Evolutionary conservation across 2,888 invertebrate species (phyloP).

Genomic region (Cyclophora punctaria): DNA sequence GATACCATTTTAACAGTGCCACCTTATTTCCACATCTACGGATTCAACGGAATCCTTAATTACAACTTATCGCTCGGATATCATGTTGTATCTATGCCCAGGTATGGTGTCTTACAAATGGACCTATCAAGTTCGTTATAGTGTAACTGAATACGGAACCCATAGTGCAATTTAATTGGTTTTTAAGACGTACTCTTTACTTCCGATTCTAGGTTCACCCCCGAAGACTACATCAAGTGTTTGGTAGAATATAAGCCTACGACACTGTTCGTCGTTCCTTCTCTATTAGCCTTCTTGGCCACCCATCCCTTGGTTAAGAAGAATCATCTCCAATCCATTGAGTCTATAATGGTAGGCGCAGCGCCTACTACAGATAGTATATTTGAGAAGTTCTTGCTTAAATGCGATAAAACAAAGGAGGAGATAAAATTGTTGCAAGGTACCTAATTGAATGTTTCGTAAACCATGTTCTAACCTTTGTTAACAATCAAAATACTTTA

Average conservation of each 20-base stretch:
- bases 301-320: constrained; percentile 80
- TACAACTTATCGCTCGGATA: constrained; percentile 75
- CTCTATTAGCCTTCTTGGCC: constrained; percentile 83
- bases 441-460: constrained; percentile 12
- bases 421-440: constrained; percentile 65
- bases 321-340: constrained; percentile 78
- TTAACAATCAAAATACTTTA: neutral
- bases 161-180: too few species aligned
- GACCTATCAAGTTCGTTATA: too few species aligned
- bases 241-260: constrained; percentile 76
- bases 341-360: constrained; percentile 81
- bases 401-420: constrained; percentile 69
- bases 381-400: constrained; percentile 77
- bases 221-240: constrained; percentile 81
- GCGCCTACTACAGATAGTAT: constrained; percentile 81
- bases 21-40: constrained; percentile 88
- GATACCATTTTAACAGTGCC: constrained; percentile 78
- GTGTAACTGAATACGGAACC: too few species aligned
- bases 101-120: constrained; percentile 32
- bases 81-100: constrained; percentile 79
- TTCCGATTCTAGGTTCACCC: constrained; percentile 75
- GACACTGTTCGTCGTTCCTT: constrained; percentile 83
- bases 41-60: constrained; percentile 81
- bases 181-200: too few species aligned
- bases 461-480: neutral